Conservation (phyloP, 2,888 invertebrate species). For the Drosophila nr. perissopoda region DNA sequence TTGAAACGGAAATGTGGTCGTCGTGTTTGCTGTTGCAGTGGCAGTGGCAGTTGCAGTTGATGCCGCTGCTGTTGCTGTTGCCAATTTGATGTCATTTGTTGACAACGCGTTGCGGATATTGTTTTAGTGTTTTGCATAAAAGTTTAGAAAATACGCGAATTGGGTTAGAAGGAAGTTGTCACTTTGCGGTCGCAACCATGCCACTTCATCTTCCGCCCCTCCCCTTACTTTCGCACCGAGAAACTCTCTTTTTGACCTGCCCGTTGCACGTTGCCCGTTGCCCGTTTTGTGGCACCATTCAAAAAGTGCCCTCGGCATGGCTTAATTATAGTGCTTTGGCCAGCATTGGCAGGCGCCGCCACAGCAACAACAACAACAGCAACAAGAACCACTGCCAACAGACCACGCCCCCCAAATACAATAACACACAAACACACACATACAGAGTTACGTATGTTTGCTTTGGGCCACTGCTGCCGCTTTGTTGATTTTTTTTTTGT, state of each 20-base stretch:
- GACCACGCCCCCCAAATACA: constrained; percentile 70
- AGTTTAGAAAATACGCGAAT: constrained; percentile 53
- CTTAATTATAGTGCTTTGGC: constrained; percentile 84
- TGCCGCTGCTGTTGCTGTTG: constrained; percentile 51
- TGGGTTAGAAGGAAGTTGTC: constrained; percentile 75
- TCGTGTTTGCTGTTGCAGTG: constrained; percentile 37
- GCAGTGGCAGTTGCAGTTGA: constrained; percentile 4
- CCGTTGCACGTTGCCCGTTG: constrained; percentile 36
- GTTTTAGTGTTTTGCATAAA: constrained; percentile 75
- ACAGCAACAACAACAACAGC: constrained; percentile 48
- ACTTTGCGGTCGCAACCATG: constrained; percentile 34
- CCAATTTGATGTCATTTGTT: constrained; percentile 79
- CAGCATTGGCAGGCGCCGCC: constrained; percentile 72
- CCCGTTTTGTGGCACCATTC: constrained; percentile 54
- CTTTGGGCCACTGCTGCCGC: constrained; percentile 59
- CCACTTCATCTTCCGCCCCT: background rate
- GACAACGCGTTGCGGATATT: constrained; percentile 78
- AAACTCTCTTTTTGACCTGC: constrained; percentile 14
- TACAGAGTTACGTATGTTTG: constrained; percentile 36
- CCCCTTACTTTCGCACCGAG: constrained; percentile 4
- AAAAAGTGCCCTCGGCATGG: constrained; percentile 79
- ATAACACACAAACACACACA: constrained; percentile 20
- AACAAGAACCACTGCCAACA: constrained; percentile 56
- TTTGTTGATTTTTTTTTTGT: constrained; percentile 33
- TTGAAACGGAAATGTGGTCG: constrained; percentile 80